Evolutionary conservation across 2,888 invertebrate genomes (phyloP).

Genomic region (Dendrolimus pini): DNA sequence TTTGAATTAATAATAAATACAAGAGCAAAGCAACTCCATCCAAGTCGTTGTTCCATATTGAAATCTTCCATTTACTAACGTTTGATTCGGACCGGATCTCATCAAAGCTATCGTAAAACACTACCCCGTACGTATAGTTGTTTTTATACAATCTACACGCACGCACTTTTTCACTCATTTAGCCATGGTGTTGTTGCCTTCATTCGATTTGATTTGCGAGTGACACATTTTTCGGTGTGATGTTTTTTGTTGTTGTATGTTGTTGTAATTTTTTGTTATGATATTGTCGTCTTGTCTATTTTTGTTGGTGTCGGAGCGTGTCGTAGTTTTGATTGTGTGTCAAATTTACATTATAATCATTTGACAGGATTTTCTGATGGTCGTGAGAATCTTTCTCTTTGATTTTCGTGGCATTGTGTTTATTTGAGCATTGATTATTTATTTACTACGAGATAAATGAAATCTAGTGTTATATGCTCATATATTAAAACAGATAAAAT

Average conservation of each 20-base stretch:
- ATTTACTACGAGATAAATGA: too few species aligned
- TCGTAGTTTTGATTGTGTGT: constrained; percentile 66
- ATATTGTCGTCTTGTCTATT: constrained; percentile 51
- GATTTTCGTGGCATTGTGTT: constrained; percentile 9
- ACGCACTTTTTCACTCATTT: constrained; percentile 52
- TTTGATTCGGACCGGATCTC: constrained; percentile 69
- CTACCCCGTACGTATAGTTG: constrained; percentile 56
- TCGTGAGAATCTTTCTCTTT: constrained; percentile 51
- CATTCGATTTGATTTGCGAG: constrained; percentile 67
- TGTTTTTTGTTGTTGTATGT: constrained; percentile 38
- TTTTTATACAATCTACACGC: constrained; percentile 69
- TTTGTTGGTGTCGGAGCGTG: constrained; percentile 48
- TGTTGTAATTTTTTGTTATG: constrained; percentile 32
- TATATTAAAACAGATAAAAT: too few species aligned
- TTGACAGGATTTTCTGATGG: constrained; percentile 27
- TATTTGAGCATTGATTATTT: too few species aligned
- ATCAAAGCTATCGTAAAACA: constrained; percentile 72
- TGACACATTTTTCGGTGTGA: constrained; percentile 60
- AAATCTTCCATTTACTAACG: constrained; percentile 66
- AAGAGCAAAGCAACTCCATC: constrained; percentile 23
- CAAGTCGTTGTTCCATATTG: constrained; percentile 28
- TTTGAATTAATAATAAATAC: constrained; percentile 1
- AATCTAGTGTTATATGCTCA: too few species aligned
- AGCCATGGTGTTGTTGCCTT: constrained; percentile 49
- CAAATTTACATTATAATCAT: constrained; percentile 66